A percentile compares a stretch with the other conserved stretches of the same genome.
phyloP scores from a whole-genome alignment of 2,113 vertebrate genomes.

The Antidorcas marsupialis region DNA sequence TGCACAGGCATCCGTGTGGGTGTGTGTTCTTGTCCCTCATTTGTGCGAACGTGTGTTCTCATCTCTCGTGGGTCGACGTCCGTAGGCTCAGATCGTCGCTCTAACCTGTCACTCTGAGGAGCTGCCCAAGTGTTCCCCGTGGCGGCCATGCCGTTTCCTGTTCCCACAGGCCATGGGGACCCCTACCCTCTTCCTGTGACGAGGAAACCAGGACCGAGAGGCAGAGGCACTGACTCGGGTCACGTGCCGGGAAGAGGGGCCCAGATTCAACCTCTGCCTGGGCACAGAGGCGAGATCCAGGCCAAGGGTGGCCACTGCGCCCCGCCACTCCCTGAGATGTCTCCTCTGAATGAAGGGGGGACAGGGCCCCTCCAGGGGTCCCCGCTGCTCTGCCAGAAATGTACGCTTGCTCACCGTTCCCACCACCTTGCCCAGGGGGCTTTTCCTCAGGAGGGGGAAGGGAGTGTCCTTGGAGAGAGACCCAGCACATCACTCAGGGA shows the following conservation, averaged over 20 bases:
- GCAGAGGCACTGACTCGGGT: not conserved
- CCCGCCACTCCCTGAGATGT: not conserved
- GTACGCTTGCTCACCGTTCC: accelerated
- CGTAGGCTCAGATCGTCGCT: accelerated
- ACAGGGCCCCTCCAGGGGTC: not conserved
- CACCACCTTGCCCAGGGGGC: not conserved
- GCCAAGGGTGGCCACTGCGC: accelerated
- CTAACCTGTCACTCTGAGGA: not conserved
- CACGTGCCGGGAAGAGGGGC: not conserved
- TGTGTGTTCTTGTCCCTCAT: not conserved
- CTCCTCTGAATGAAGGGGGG: not conserved
- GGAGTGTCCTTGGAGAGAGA: not conserved
- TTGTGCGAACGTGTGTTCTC: not conserved
- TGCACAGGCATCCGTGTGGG: not conserved
- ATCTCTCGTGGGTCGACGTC: not conserved
- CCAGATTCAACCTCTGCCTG: not conserved
- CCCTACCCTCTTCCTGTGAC: not conserved
- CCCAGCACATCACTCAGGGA: not conserved
- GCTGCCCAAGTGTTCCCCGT: not conserved
- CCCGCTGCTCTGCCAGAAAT: no score
- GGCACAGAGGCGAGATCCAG: not conserved
- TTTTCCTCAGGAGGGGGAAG: not conserved
- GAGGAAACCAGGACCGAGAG: not conserved
- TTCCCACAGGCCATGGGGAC: no score
- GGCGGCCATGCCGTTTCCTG: accelerated